Percentiles rank a stretch among this genome's conserved stretches.
phyloP scores from a whole-genome alignment of 2,113 vertebrate genomes.

The Aspidoscelis tigris region DNA sequence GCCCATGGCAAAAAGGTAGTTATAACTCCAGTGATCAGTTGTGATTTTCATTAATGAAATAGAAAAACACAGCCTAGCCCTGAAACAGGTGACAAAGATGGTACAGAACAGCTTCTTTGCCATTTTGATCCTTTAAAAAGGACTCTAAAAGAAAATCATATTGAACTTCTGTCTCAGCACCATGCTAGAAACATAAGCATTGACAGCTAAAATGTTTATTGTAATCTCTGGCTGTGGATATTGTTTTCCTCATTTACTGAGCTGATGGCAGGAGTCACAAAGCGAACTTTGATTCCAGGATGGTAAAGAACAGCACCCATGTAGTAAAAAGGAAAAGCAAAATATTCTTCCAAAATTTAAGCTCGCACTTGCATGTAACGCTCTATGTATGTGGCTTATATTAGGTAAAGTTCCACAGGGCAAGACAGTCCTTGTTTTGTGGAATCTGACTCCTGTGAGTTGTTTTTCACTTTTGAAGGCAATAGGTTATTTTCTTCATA shows the following conservation, averaged over 20 bases:
- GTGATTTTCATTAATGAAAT: not conserved
- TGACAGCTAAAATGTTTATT: not conserved
- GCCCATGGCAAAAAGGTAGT: too few species aligned
- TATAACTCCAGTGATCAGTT: too few species aligned
- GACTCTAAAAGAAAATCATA: not conserved
- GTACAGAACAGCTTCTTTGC: not conserved
- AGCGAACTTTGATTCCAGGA: not conserved
- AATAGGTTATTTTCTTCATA: not conserved
- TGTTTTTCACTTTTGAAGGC: not conserved
- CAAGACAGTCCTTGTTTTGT: not conserved
- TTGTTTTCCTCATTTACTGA: not conserved
- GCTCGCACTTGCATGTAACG: too few species aligned
- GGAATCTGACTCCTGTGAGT: too few species aligned
- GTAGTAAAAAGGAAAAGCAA: too few species aligned
- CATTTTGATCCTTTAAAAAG: not conserved
- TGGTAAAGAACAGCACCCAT: not conserved
- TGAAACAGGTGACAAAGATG: not conserved
- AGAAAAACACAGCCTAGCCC: not conserved
- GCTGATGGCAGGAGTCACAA: not conserved
- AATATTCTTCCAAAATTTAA: not conserved
- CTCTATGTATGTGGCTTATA: not conserved
- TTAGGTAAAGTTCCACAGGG: not conserved
- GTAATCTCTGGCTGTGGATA: not conserved
- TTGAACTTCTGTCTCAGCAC: not conserved
- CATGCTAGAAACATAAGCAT: too few species aligned